Conservation (phyloP, 2,797 vertebrate genomes). For the Crenichthys baileyi region DNA sequence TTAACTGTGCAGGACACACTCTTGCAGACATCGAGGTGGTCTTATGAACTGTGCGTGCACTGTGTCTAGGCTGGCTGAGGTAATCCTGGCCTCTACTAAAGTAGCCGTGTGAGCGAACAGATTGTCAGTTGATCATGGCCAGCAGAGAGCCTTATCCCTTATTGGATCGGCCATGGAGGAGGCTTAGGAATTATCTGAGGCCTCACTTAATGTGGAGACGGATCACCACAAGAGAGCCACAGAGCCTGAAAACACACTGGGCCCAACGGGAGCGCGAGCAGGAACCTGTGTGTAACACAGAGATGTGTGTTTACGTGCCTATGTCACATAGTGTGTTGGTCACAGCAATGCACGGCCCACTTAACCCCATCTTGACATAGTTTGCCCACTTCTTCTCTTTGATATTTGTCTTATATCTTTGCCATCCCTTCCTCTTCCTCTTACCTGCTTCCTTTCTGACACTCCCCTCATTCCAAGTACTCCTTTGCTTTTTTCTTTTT, state of each 20-base stretch:
- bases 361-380: slow-evolving; percentile 75
- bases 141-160: slow-evolving; percentile 91
- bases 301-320: slow-evolving; percentile 45
- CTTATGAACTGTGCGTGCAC: slow-evolving; percentile 60
- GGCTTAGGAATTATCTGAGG: slow-evolving; percentile 96
- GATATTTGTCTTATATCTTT: slow-evolving; percentile 37
- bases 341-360: slow-evolving; percentile 63
- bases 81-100: slow-evolving; percentile 88
- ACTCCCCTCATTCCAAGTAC: neutral
- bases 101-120: slow-evolving; percentile 88
- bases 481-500: neutral
- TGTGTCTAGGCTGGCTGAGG: slow-evolving; percentile 58
- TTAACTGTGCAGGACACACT: neutral
- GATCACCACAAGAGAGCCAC: slow-evolving; percentile 89
- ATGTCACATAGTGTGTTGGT: slow-evolving; percentile 37
- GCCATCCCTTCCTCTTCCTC: slow-evolving; percentile 19
- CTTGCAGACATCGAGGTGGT: slow-evolving; percentile 24
- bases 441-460: slow-evolving; percentile 12
- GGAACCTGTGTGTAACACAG: slow-evolving; percentile 26
- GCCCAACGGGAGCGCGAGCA: slow-evolving; percentile 56
- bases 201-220: slow-evolving; percentile 90
- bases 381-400: slow-evolving; percentile 26
- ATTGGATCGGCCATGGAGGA: slow-evolving; percentile 95
- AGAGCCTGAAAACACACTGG: slow-evolving; percentile 66
- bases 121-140: slow-evolving; percentile 91